Conservation (phyloP, 2,113 vertebrate species). For the Hyaena hyaena region DNA sequence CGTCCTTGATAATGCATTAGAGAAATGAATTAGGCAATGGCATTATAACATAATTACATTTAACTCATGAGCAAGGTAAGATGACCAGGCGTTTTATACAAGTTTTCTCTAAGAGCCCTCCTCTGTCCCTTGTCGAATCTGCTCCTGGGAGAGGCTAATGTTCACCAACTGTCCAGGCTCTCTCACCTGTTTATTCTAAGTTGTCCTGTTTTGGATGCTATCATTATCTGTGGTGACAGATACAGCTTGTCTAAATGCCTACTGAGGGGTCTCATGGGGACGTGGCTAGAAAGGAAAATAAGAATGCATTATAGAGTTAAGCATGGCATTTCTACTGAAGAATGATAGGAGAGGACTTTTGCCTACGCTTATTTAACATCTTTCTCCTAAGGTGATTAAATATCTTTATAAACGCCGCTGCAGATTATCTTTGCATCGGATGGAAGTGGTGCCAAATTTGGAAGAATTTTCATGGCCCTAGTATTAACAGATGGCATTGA, state of each 20-base stretch:
- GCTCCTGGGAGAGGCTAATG: background rate
- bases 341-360: background rate
- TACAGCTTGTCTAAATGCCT: background rate
- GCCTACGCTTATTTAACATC: background rate
- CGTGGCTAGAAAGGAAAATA: background rate
- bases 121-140: background rate
- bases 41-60: conserved; percentile 50
- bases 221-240: background rate
- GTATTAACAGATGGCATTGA: background rate
- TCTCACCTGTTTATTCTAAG: background rate
- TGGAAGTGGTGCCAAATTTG: background rate
- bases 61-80: background rate
- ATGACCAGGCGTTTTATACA: conserved; percentile 1
- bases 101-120: background rate
- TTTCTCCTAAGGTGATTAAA: conserved; percentile 6
- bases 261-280: background rate
- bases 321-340: background rate
- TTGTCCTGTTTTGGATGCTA: background rate
- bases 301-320: background rate
- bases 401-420: background rate
- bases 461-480: background rate
- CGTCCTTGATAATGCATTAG: conserved; percentile 47
- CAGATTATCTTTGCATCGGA: background rate
- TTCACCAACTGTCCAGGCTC: background rate
- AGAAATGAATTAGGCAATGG: background rate